Conservation (phyloP, 2,888 invertebrate genomes). For the Plebejus melissa region DNA sequence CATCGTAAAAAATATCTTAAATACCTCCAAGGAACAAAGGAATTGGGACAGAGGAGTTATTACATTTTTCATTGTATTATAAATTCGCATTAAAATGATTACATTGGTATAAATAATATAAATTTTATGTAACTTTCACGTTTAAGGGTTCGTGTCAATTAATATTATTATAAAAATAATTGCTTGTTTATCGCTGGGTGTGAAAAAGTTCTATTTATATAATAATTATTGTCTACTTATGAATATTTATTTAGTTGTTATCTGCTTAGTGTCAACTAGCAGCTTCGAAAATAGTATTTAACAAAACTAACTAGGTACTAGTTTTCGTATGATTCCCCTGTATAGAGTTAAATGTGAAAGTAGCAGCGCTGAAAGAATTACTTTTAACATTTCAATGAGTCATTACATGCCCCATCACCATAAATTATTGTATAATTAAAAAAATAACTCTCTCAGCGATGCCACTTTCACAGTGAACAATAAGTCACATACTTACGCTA, state of each 20-base stretch:
- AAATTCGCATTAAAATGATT: conserved; percentile 4
- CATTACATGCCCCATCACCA: too few relatives aligned
- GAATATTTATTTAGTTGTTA: not conserved
- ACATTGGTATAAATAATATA: not conserved
- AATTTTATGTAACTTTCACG: not conserved
- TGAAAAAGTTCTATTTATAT: not conserved
- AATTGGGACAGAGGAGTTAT: conserved; percentile 13
- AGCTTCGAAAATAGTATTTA: not conserved
- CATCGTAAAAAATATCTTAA: conserved; percentile 26
- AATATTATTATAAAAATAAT: not conserved
- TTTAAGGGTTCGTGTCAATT: not conserved
- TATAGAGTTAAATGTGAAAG: too few relatives aligned
- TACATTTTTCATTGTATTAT: conserved; percentile 18
- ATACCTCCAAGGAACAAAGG: conserved; percentile 23
- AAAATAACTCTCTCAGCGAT: too few relatives aligned
- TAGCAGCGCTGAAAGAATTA: too few relatives aligned
- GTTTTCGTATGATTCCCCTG: too few relatives aligned
- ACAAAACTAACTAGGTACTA: too few relatives aligned
- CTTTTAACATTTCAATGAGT: too few relatives aligned
- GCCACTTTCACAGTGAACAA: too few relatives aligned
- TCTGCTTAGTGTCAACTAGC: not conserved
- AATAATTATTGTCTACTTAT: too few relatives aligned
- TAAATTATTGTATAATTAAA: too few relatives aligned
- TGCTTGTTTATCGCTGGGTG: not conserved
- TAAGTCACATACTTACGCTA: too few relatives aligned